These are phyloP conservation scores for Thymallus thymallus DNA, from an alignment of 2,113 vertebrate species.

Conservation along the genomic window DNA sequence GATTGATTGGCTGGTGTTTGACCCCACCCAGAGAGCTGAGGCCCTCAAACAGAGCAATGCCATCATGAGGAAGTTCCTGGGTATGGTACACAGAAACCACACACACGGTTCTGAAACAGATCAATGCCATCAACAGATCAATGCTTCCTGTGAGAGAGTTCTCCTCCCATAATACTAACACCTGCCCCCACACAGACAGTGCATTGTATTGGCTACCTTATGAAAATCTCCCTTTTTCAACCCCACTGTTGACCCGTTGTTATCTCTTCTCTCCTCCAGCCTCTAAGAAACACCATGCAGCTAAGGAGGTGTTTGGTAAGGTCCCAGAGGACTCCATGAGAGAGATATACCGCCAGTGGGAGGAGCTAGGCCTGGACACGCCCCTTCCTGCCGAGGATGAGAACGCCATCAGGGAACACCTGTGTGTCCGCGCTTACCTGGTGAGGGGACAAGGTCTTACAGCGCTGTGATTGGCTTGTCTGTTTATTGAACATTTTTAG, in stretches of 20 bases:
- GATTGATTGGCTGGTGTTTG: conserved; percentile 96
- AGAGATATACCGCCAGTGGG: conserved; percentile 91
- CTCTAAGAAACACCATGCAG: conserved; percentile 92
- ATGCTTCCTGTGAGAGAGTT: too few relatives aligned
- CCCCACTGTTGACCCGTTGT: neutral
- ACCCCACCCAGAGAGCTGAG: conserved; percentile 90
- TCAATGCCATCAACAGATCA: too few relatives aligned
- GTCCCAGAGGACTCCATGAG: conserved; percentile 94
- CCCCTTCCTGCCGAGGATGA: conserved; percentile 87
- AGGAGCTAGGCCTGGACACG: conserved; percentile 81
- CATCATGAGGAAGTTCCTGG: conserved; percentile 97
- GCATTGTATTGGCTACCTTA: too few relatives aligned
- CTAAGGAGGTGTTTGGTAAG: conserved; percentile 92
- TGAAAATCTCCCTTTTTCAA: neutral
- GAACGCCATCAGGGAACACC: conserved; percentile 92
- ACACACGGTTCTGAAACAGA: neutral
- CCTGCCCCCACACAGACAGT: neutral
- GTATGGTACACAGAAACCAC: too few relatives aligned
- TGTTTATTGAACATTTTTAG: too few relatives aligned
- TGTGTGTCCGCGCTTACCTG: conserved; percentile 95
- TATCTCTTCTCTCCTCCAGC: conserved; percentile 64
- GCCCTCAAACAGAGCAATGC: conserved; percentile 96
- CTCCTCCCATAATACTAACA: neutral
- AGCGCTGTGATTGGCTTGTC: neutral
- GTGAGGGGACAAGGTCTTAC: conserved; percentile 65